Evolutionary conservation across 1,140 invertebrate species (phyloP).

Genomic region (Megalopta genalis): DNA sequence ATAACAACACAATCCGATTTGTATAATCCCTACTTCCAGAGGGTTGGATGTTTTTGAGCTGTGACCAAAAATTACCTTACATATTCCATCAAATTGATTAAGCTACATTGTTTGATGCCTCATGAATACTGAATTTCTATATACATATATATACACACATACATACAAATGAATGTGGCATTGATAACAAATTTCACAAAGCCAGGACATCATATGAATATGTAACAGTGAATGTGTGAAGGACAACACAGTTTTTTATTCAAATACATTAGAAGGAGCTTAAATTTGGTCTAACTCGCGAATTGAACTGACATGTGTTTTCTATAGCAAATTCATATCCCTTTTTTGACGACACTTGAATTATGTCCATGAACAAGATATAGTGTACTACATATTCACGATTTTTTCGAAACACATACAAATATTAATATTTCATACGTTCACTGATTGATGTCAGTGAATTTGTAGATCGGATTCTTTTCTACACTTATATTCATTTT

Average conservation of each 20-base stretch:
- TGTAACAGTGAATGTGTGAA: conserved; percentile 70
- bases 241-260: conserved; percentile 3
- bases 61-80: conserved; percentile 53
- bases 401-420: conserved; percentile 2
- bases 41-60: conserved; percentile 51
- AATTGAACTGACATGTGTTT: too few relatives aligned
- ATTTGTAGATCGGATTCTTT: conserved; percentile 55
- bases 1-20: conserved; percentile 52
- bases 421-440: conserved; percentile 64
- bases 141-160: conserved; percentile 49
- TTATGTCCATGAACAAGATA: background rate
- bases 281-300: background rate
- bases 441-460: conserved; percentile 68
- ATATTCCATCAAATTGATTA: conserved; percentile 51
- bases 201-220: conserved; percentile 58
- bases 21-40: conserved; percentile 52
- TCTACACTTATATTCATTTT: background rate
- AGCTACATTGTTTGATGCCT: conserved; percentile 58
- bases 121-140: conserved; percentile 57
- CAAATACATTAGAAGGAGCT: background rate
- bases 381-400: background rate
- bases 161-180: conserved; percentile 51
- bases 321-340: too few relatives aligned
- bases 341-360: too few relatives aligned
- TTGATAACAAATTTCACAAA: conserved; percentile 47